phyloP scores from a whole-genome alignment of 2,888 invertebrate species.

The Oxyscelio sp. region DNA sequence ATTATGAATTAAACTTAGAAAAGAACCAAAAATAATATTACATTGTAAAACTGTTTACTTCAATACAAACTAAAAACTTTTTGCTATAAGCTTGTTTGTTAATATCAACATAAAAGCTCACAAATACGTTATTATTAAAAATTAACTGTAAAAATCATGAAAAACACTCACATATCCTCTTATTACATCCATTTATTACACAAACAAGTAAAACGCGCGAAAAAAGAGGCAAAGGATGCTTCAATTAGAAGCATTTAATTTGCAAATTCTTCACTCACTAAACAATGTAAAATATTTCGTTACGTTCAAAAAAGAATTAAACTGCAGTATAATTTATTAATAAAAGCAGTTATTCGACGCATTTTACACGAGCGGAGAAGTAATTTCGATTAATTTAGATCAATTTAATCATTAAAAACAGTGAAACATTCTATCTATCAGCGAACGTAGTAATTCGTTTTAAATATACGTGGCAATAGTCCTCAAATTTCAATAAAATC shows the following conservation, averaged over 20 bases:
- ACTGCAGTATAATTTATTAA: neutral
- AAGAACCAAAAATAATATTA: no score
- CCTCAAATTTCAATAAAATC: slow-evolving; percentile 28
- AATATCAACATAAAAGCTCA: neutral
- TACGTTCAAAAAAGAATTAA: neutral
- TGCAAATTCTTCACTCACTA: neutral
- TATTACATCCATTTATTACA: slow-evolving; percentile 83
- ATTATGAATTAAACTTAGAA: no score
- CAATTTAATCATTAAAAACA: neutral
- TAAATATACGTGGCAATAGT: slow-evolving; percentile 1
- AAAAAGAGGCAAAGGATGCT: slow-evolving; percentile 1
- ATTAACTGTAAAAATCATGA: neutral
- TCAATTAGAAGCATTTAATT: neutral
- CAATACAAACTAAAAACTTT: no score
- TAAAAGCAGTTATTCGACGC: neutral
- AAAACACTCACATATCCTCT: slow-evolving; percentile 84
- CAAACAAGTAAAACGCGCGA: neutral
- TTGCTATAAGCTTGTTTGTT: neutral
- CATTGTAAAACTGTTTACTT: neutral
- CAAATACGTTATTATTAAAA: neutral
- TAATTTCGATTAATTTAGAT: neutral
- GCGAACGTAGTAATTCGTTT: neutral
- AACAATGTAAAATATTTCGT: neutral
- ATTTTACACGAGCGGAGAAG: neutral
- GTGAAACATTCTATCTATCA: neutral